These are phyloP conservation scores for Bicyclus anynana DNA, from an alignment of 1,140 invertebrate species.

Conservation along the genomic window DNA sequence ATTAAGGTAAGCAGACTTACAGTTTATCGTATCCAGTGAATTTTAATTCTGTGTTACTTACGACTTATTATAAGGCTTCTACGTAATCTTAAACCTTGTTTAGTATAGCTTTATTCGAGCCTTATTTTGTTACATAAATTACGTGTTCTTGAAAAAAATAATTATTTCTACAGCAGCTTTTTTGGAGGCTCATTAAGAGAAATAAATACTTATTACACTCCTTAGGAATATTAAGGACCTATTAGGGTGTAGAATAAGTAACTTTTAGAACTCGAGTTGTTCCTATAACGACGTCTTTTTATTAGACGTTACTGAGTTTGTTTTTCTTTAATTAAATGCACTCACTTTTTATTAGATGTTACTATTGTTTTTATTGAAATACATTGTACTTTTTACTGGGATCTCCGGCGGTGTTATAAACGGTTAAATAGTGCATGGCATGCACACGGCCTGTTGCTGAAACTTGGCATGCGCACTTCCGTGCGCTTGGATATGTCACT, in stretches of 20 bases:
- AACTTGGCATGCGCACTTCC: too few relatives aligned
- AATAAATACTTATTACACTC: not conserved
- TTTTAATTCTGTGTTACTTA: not conserved
- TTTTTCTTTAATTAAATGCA: too few relatives aligned
- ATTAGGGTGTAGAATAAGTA: not conserved
- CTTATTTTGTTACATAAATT: not conserved
- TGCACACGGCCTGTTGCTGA: too few relatives aligned
- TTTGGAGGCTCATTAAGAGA: not conserved
- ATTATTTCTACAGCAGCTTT: not conserved
- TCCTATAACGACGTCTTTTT: too few relatives aligned
- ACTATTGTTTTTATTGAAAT: too few relatives aligned
- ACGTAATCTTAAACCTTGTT: not conserved
- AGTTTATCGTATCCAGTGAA: not conserved
- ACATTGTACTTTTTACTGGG: too few relatives aligned
- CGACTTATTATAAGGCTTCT: not conserved
- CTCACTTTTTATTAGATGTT: too few relatives aligned
- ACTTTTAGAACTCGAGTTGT: not conserved
- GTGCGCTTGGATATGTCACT: too few relatives aligned
- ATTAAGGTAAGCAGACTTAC: too few relatives aligned
- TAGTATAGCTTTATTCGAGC: not conserved
- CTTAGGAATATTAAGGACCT: not conserved
- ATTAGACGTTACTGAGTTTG: too few relatives aligned
- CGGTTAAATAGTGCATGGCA: too few relatives aligned
- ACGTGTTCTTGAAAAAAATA: conserved; percentile 2
- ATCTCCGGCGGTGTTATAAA: too few relatives aligned